Conservation (phyloP, 2,797 vertebrate genomes). For the Sebastes glaucus region DNA sequence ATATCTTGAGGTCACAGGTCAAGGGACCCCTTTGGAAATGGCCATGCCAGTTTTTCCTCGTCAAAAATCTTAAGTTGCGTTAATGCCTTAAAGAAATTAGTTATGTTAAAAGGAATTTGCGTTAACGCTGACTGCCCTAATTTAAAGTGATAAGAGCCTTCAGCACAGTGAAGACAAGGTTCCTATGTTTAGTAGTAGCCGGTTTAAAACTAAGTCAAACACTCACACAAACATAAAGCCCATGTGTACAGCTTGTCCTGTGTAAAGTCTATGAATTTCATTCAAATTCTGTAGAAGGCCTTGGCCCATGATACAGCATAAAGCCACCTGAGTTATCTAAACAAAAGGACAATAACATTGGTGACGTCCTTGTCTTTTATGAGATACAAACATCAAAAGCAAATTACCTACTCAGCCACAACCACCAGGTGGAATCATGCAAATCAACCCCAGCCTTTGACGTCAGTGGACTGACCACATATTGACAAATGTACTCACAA, state of each 20-base stretch:
- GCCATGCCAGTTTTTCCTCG: too few relatives aligned
- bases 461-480: slow-evolving; percentile 4
- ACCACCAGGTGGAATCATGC: background rate
- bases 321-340: slow-evolving; percentile 7
- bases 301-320: background rate
- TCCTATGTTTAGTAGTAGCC: background rate
- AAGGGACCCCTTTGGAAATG: too few relatives aligned
- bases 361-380: slow-evolving; percentile 41
- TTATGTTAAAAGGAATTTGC: too few relatives aligned
- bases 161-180: background rate
- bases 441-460: slow-evolving; percentile 7
- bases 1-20: too few relatives aligned
- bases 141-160: background rate
- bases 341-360: slow-evolving; percentile 20
- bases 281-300: background rate
- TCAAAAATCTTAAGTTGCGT: too few relatives aligned
- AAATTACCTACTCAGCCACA: slow-evolving; percentile 13
- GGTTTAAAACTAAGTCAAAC: slow-evolving; percentile 3
- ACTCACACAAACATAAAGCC: background rate
- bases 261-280: background rate
- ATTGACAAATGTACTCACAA: slow-evolving; percentile 25
- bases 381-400: slow-evolving; percentile 10
- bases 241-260: background rate
- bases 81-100: too few relatives aligned
- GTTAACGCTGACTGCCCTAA: too few relatives aligned